Conservation (phyloP, 2,797 vertebrate species). For the Pseudochaenichthys georgianus region DNA sequence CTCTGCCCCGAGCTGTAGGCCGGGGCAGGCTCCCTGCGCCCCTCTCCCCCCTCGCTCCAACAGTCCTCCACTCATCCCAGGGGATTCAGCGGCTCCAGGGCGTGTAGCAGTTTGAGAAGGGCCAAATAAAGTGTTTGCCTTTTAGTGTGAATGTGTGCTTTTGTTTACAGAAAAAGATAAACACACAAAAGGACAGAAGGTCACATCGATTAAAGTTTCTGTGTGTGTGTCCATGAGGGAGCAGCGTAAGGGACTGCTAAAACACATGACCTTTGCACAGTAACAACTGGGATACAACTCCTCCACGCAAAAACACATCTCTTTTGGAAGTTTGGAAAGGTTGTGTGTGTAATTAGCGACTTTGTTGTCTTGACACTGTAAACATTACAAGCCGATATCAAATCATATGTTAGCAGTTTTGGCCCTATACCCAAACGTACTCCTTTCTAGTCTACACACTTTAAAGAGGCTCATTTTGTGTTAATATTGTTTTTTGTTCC, state of each 20-base stretch:
- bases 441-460: slow-evolving; percentile 17
- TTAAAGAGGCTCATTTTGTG: too few species aligned
- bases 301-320: not conserved
- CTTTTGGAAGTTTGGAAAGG: slow-evolving; percentile 17
- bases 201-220: slow-evolving; percentile 55
- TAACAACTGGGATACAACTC: slow-evolving; percentile 28
- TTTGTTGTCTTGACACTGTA: not conserved
- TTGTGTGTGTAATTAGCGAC: slow-evolving; percentile 7
- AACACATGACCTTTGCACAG: slow-evolving; percentile 50
- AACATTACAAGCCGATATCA: not conserved
- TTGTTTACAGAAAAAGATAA: slow-evolving; percentile 22
- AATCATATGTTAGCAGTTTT: too few species aligned
- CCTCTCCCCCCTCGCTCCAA: not conserved
- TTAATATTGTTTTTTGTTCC: too few species aligned
- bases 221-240: slow-evolving; percentile 41
- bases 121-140: slow-evolving; percentile 24
- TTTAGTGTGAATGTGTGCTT: not conserved
- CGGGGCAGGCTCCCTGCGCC: slow-evolving; percentile 44
- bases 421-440: not conserved
- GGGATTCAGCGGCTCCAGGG: slow-evolving; percentile 24
- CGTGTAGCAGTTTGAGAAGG: slow-evolving; percentile 29
- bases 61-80: slow-evolving; percentile 48
- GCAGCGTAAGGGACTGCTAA: slow-evolving; percentile 33
- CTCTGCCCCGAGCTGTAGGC: slow-evolving; percentile 77
- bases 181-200: slow-evolving; percentile 48